Evolutionary conservation across 2,888 invertebrate genomes (phyloP).

Genomic region (Leptinotarsa peninsularis): DNA sequence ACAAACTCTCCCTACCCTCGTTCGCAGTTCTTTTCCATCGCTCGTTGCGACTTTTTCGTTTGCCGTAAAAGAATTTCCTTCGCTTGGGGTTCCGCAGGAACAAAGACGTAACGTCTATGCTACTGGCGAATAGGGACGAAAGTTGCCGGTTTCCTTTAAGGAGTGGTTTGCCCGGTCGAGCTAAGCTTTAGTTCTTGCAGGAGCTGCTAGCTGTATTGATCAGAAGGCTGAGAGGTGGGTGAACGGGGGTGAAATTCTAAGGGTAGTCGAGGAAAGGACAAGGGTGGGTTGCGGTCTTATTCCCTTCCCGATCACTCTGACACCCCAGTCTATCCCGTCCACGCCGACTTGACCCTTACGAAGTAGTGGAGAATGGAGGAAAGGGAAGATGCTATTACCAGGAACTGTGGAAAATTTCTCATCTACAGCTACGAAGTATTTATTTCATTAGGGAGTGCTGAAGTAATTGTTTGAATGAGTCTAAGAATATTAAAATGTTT

Average conservation of each 20-base stretch:
- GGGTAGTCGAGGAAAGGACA: constrained; percentile 66
- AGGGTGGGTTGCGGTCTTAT: constrained; percentile 67
- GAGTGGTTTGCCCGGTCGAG: constrained; percentile 67
- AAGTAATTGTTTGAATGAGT: background rate
- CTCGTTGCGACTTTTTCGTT: constrained; percentile 45
- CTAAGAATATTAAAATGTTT: background rate
- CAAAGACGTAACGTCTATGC: constrained; percentile 55
- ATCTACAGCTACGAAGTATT: constrained; percentile 22
- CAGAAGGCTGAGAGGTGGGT: constrained; percentile 58
- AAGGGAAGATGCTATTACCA: constrained; percentile 38
- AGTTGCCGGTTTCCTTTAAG: constrained; percentile 60
- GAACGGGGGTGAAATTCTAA: constrained; percentile 59
- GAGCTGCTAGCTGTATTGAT: constrained; percentile 68
- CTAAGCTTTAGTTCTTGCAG: constrained; percentile 68
- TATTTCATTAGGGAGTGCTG: constrained; percentile 24
- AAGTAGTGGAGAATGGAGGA: constrained; percentile 48
- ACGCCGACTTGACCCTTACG: constrained; percentile 56
- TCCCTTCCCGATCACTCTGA: constrained; percentile 57
- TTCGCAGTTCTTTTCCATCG: constrained; percentile 46
- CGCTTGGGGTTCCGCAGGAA: constrained; percentile 37
- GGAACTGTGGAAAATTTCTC: constrained; percentile 30
- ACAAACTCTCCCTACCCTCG: constrained; percentile 39
- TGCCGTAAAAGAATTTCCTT: constrained; percentile 49
- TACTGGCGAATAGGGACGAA: constrained; percentile 54
- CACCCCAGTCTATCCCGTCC: constrained; percentile 47